Conservation (phyloP, 2,797 vertebrate genomes). For the Anguilla obscura region DNA sequence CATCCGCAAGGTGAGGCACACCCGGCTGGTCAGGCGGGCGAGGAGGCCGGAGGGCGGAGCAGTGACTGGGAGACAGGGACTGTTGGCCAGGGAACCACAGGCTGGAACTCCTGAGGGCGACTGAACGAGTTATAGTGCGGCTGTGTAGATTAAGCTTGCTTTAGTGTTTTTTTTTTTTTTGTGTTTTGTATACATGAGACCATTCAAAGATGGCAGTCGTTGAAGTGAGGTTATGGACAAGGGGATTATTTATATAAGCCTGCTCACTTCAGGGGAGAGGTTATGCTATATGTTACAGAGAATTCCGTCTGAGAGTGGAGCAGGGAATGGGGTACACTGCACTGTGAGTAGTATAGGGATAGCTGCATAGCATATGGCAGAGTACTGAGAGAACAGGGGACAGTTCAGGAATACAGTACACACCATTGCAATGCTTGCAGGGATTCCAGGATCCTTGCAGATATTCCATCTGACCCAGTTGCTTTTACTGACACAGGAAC, state of each 20-base stretch:
- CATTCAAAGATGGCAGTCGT: not conserved
- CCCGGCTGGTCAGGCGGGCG: not conserved
- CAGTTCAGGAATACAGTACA: no score
- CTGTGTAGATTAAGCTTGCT: not conserved
- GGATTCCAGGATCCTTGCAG: no score
- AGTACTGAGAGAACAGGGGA: no score
- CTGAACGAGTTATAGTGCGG: not conserved
- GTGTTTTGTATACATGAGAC: not conserved
- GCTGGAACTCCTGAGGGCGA: no score
- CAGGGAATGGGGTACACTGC: no score
- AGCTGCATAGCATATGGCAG: no score
- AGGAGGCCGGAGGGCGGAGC: not conserved
- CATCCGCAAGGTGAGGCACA: conserved; percentile 79
- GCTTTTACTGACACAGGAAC: no score
- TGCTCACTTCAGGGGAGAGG: not conserved
- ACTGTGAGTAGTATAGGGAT: no score
- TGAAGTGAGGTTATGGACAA: not conserved
- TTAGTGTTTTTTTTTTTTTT: not conserved
- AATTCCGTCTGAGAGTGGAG: no score
- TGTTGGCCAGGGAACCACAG: not conserved
- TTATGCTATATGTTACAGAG: not conserved
- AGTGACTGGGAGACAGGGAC: not conserved
- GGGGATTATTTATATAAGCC: not conserved
- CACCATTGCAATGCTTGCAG: no score
- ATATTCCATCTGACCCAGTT: no score